phyloP scores from a whole-genome alignment of 1,140 invertebrate genomes.

The Lethocerus indicus region DNA sequence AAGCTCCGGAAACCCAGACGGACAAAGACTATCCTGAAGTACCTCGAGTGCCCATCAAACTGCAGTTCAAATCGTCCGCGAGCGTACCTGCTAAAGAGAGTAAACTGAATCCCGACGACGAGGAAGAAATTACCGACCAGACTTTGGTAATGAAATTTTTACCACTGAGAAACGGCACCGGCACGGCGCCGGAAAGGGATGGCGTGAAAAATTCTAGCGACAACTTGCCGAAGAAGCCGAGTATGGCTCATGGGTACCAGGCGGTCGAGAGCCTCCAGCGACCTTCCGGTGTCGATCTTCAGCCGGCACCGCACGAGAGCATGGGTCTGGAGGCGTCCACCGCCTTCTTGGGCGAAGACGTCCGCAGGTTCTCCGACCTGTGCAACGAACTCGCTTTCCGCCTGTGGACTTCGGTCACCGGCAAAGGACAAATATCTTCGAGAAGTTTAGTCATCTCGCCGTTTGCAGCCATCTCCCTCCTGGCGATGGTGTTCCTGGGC shows the following conservation, averaged over 20 bases:
- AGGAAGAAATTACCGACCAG: too few relatives aligned
- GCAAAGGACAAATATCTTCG: conserved; percentile 45
- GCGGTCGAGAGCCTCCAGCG: conserved; percentile 7
- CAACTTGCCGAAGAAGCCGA: conserved; percentile 11
- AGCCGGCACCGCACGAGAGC: conserved; percentile 38
- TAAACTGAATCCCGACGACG: conserved; percentile 13
- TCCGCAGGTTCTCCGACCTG: conserved; percentile 47
- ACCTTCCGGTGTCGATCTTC: conserved; percentile 27
- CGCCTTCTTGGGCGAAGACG: conserved; percentile 45
- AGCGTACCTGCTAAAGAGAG: conserved; percentile 15
- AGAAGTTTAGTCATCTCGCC: conserved; percentile 69
- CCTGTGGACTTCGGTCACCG: conserved; percentile 53
- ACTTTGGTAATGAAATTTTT: not conserved
- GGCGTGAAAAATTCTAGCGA: conserved; percentile 1
- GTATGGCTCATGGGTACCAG: not conserved
- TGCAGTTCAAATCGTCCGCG: conserved; percentile 2
- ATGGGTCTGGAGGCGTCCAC: conserved; percentile 57
- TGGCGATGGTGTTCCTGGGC: conserved; percentile 77
- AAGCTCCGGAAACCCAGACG: not conserved
- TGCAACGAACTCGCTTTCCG: conserved; percentile 70
- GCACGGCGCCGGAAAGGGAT: not conserved
- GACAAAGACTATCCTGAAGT: not conserved
- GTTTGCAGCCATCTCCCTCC: conserved; percentile 62
- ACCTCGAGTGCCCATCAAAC: conserved; percentile 15
- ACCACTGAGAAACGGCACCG: not conserved